Conservation (phyloP, 2,888 invertebrate species). For the Papilio protenor region DNA sequence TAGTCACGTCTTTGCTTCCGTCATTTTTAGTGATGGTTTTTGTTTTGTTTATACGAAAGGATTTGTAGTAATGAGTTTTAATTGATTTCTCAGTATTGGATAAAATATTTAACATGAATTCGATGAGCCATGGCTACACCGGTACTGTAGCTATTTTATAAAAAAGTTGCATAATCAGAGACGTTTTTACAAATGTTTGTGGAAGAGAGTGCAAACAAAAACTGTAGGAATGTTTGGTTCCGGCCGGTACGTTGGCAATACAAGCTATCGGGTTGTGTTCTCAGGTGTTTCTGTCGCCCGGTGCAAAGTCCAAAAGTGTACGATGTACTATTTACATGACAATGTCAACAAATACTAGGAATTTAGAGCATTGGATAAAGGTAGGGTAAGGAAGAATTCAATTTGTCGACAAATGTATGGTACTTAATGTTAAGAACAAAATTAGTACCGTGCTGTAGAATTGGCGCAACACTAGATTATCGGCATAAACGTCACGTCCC, state of each 20-base stretch:
- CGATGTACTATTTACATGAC: background rate
- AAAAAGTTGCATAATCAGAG: background rate
- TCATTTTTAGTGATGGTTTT: background rate
- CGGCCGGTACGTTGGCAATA: background rate
- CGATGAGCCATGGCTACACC: background rate
- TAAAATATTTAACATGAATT: background rate
- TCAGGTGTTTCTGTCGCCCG: conserved; percentile 1
- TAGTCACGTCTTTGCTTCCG: conserved; percentile 16
- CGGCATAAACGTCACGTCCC: no score
- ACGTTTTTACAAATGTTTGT: background rate
- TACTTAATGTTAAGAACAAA: no score
- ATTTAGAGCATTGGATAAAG: background rate
- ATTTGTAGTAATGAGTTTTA: background rate
- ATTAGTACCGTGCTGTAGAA: no score
- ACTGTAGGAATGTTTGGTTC: conserved; percentile 16
- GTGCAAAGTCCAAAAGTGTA: background rate
- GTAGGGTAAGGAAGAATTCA: background rate
- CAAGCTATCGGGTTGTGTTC: conserved; percentile 25
- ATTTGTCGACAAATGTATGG: no score
- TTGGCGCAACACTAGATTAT: no score
- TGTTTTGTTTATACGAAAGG: background rate
- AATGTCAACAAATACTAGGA: background rate
- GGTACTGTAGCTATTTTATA: background rate
- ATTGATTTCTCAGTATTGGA: background rate
- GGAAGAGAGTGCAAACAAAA: conserved; percentile 13